phyloP scores from a whole-genome alignment of 2,888 invertebrate genomes.

The Rhingia rostrata region DNA sequence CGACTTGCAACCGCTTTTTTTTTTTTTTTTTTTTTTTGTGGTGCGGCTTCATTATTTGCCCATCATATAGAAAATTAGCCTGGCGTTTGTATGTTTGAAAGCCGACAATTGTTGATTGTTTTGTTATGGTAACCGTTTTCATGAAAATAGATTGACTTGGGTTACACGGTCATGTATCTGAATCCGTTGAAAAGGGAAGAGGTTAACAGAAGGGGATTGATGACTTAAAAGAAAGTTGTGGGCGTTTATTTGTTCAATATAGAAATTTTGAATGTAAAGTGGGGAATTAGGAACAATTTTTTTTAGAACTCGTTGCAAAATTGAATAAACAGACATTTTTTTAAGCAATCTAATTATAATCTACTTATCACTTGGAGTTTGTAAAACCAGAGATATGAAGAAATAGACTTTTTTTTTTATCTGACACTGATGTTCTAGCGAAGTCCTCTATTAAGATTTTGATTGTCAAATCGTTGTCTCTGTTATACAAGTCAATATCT shows the following conservation, averaged over 20 bases:
- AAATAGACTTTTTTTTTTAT: too few relatives aligned
- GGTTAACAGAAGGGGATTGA: slow-evolving; percentile 26
- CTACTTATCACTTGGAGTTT: too few relatives aligned
- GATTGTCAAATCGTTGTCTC: too few relatives aligned
- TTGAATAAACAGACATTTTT: too few relatives aligned
- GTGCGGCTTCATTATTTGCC: slow-evolving; percentile 52
- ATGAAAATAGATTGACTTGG: slow-evolving; percentile 49
- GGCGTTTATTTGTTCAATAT: slow-evolving; percentile 35
- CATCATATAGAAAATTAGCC: slow-evolving; percentile 63
- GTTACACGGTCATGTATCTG: slow-evolving; percentile 13
- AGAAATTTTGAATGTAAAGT: neutral
- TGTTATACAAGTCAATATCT: too few relatives aligned
- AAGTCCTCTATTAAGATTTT: too few relatives aligned
- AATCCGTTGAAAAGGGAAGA: slow-evolving; percentile 35
- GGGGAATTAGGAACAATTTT: too few relatives aligned
- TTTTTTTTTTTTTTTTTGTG: slow-evolving; percentile 31
- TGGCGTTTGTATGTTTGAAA: slow-evolving; percentile 28
- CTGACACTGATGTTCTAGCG: too few relatives aligned
- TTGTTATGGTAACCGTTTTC: slow-evolving; percentile 63
- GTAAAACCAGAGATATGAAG: too few relatives aligned
- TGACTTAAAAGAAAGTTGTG: slow-evolving; percentile 44
- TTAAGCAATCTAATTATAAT: too few relatives aligned
- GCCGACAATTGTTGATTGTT: slow-evolving; percentile 62
- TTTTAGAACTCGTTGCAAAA: too few relatives aligned
- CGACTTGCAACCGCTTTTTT: slow-evolving; percentile 57